Evolutionary conservation across 2,888 invertebrate genomes (phyloP), one percentile per base, ranked within the genome.

Genomic region (Drosophila hamatofila): DNA sequence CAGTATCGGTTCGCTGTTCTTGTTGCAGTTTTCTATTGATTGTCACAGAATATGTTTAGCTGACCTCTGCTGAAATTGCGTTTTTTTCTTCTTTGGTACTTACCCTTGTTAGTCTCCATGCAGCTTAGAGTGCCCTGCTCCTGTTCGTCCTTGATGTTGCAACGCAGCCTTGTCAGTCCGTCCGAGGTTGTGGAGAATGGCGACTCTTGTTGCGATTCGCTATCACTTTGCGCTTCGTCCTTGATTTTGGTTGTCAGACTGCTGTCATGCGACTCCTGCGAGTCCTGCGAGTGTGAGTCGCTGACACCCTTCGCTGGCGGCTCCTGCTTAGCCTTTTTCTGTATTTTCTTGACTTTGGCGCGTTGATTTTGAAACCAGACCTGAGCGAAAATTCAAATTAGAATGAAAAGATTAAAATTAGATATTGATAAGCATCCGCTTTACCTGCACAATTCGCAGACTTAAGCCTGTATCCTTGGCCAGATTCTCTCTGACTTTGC

Each of bases 391-490:
- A 33, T 11, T n/a, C 0, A 5, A 27, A 27, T 6, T 14, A 8
- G 18, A 14, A 27, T 37, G 2, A 12, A 6, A 6, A 1, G 11
- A 8, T 18, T 2, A 14, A 3, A 1, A 14, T 2, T 4, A 11
- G 2, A 9, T n/a, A 8, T 7, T 16, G 0, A 3, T 18, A 25
- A 3, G 4, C 16, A 2, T 25, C 9, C 14, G 14, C 3, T 2
- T 44, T 48, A 97, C 97, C 94, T 97, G 97, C 16, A 97, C 97
- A 73, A 97, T 97, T 79, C 97, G 94, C 42, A 97, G 96, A 87
- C 96, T 97, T 59, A 97, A 93, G 14, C 97, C 97, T 1, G 97
- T 97, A 91, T 97, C 97, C 90, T 96, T 96, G 14, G 97, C 97
- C 71, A 97, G 93, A 66, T 96, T 95, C 92, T 97, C 97, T 62